Percentiles rank a stretch among this genome's conserved stretches.
Conservation (phyloP, 2,888 invertebrate genomes). For the Elaeidobius kamerunicus region DNA sequence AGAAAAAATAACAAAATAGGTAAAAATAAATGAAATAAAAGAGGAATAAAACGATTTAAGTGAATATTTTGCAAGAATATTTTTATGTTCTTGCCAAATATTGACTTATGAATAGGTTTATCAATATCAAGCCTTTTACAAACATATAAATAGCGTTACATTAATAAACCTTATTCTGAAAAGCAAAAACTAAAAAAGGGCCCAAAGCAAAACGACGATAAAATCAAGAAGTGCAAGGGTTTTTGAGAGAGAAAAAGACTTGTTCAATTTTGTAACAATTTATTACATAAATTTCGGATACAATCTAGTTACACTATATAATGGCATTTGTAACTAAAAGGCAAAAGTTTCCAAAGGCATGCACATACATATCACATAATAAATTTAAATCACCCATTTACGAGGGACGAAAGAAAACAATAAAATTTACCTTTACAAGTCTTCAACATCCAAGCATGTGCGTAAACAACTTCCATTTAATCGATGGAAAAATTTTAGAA, state of each 20-base stretch:
- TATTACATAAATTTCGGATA: constrained; percentile 40
- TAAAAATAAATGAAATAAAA: too few relatives aligned
- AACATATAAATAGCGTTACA: not conserved
- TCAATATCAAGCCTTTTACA: too few relatives aligned
- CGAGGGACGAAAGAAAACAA: too few relatives aligned
- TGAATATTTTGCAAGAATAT: too few relatives aligned
- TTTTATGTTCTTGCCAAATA: too few relatives aligned
- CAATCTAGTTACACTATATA: constrained; percentile 38
- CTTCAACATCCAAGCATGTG: constrained; percentile 11
- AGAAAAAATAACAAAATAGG: constrained; percentile 32
- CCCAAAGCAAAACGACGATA: constrained; percentile 47
- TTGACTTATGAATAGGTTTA: too few relatives aligned
- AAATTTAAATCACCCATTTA: too few relatives aligned
- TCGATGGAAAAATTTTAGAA: too few relatives aligned
- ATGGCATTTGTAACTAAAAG: constrained; percentile 33
- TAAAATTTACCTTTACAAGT: not conserved
- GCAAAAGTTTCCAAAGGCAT: constrained; percentile 36
- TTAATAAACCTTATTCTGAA: not conserved
- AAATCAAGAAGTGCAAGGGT: constrained; percentile 42
- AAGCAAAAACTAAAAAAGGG: constrained; percentile 31
- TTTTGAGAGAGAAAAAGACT: constrained; percentile 40
- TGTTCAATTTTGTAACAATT: constrained; percentile 38
- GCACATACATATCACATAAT: too few relatives aligned
- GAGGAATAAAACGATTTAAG: too few relatives aligned
- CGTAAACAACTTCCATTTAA: too few relatives aligned